phyloP scores from a whole-genome alignment of 2,113 vertebrate species.

The Calypte anna region DNA sequence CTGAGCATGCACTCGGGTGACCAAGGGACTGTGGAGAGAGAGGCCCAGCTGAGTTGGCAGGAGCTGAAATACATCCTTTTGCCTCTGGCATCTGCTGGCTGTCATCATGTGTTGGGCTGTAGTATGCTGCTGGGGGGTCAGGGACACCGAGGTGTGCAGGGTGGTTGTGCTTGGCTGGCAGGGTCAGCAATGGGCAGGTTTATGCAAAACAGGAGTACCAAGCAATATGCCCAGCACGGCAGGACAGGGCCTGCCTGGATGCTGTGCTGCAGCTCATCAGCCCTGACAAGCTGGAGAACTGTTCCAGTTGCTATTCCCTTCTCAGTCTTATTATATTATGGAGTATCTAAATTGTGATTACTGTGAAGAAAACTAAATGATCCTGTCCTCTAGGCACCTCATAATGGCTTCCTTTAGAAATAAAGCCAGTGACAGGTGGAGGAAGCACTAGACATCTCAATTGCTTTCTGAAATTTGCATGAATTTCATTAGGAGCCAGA shows the following conservation, averaged over 20 bases:
- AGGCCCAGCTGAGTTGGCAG: rapidly evolving
- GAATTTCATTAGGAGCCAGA: background rate
- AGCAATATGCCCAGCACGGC: background rate
- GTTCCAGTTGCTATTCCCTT: background rate
- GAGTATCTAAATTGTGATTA: background rate
- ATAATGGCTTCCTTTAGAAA: constrained; percentile 14
- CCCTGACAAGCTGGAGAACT: background rate
- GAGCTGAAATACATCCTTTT: background rate
- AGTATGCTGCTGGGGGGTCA: rapidly evolving
- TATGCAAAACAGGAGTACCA: background rate
- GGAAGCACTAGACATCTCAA: constrained; percentile 12
- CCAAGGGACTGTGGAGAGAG: background rate
- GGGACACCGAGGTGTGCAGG: background rate
- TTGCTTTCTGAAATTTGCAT: background rate
- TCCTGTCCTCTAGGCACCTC: background rate
- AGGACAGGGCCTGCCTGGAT: background rate
- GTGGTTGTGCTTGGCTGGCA: rapidly evolving
- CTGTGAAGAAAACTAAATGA: constrained; percentile 30
- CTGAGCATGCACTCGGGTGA: background rate
- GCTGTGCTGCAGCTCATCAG: background rate
- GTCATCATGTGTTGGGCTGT: background rate
- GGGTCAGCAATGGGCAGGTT: background rate
- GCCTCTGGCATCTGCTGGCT: background rate
- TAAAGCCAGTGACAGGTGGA: constrained; percentile 7
- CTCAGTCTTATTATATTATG: background rate